These are phyloP conservation scores for Scaptomyza graminum DNA, from an alignment of 1,140 invertebrate genomes.

Conservation along the genomic window DNA sequence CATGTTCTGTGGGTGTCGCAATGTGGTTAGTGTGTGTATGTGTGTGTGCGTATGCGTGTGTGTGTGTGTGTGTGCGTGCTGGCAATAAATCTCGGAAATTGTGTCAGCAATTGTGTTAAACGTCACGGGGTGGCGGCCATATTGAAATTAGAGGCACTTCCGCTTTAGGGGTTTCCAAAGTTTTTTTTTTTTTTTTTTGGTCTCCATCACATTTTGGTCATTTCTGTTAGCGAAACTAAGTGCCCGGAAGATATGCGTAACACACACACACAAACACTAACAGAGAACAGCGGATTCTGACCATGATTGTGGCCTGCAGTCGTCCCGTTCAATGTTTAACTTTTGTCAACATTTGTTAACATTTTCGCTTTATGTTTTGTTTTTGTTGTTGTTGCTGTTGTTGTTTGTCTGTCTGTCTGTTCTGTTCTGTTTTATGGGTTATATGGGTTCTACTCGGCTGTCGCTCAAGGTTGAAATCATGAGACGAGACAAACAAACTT, in stretches of 20 bases:
- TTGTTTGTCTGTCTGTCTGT: neutral
- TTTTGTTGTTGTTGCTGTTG: no score
- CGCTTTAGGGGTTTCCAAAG: constrained; percentile 52
- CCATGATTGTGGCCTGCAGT: constrained; percentile 6
- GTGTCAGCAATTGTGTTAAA: constrained; percentile 78
- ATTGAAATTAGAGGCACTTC: constrained; percentile 80
- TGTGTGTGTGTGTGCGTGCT: constrained; percentile 38
- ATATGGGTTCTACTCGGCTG: neutral
- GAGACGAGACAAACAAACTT: neutral
- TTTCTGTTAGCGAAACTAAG: constrained; percentile 62
- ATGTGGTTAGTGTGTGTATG: constrained; percentile 25
- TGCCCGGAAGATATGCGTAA: constrained; percentile 78
- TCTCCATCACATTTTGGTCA: constrained; percentile 12
- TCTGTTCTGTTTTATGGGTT: neutral
- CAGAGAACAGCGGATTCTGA: neutral
- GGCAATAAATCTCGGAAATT: constrained; percentile 80
- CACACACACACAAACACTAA: constrained; percentile 33
- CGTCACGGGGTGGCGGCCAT: constrained; percentile 55
- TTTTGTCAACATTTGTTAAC: constrained; percentile 53
- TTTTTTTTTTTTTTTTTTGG: constrained; percentile 26
- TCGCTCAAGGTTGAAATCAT: constrained; percentile 30
- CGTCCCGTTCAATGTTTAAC: constrained; percentile 23
- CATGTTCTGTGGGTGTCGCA: constrained; percentile 29
- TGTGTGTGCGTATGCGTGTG: constrained; percentile 44
- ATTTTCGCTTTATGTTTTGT: constrained; percentile 24